These are phyloP conservation scores for Chelonus insularis DNA, from an alignment of 1,140 invertebrate genomes.

Conservation along the genomic window DNA sequence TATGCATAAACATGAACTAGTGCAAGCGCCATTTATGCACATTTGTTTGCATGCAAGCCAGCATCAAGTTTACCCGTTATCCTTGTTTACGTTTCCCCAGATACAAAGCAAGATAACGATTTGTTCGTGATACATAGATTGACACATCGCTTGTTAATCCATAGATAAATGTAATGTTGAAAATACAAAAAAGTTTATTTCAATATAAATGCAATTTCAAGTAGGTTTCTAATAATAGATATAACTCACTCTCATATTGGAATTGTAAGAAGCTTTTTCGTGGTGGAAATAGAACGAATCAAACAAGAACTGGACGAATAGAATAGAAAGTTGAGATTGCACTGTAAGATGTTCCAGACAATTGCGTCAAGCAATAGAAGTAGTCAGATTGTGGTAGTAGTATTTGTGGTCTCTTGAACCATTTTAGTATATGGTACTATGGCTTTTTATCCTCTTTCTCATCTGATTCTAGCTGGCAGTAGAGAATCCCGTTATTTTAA, in stretches of 20 bases:
- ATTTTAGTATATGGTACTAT: background rate
- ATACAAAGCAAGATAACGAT: conserved; percentile 12
- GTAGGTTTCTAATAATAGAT: no score
- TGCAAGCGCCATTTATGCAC: conserved; percentile 1
- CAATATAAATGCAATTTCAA: no score
- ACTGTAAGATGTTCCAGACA: background rate
- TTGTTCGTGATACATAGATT: background rate
- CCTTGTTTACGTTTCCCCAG: conserved; percentile 14
- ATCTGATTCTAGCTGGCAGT: background rate
- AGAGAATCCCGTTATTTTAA: conserved; percentile 25
- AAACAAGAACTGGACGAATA: background rate
- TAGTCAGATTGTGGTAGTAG: background rate
- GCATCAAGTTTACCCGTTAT: background rate
- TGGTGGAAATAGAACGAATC: background rate
- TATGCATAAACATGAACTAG: conserved; percentile 26
- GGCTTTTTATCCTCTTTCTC: background rate
- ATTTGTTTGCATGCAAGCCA: conserved; percentile 14
- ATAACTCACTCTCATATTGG: no score
- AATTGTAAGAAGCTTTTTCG: no score
- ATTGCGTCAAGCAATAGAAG: background rate
- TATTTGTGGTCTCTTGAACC: background rate
- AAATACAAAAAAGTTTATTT: background rate
- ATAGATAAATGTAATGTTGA: background rate
- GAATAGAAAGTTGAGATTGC: background rate
- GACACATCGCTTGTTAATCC: background rate